These are phyloP conservation scores for Ormyrus rosae DNA, from an alignment of 2,888 invertebrate genomes.

Conservation along the genomic window DNA sequence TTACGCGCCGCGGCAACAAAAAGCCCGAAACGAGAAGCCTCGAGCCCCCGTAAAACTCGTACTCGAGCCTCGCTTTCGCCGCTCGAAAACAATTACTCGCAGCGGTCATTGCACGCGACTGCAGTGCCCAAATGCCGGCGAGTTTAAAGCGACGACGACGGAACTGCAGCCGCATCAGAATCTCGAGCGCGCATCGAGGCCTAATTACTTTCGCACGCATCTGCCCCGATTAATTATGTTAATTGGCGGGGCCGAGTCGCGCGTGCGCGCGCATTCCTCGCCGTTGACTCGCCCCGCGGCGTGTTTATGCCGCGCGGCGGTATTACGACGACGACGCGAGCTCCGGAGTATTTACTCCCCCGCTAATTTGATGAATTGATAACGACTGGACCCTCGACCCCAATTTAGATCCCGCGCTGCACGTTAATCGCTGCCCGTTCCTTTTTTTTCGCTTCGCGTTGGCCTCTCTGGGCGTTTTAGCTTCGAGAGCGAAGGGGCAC, in stretches of 20 bases:
- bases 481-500: no score
- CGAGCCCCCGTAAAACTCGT: neutral
- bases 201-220: conserved; percentile 36
- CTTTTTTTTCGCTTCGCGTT: neutral
- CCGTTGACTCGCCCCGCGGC: neutral
- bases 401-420: conserved; percentile 36
- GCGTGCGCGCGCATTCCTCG: conserved; percentile 1
- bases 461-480: neutral
- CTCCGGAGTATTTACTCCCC: conserved; percentile 23
- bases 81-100: neutral
- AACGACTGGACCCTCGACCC: conserved; percentile 37
- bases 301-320: neutral
- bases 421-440: conserved; percentile 19
- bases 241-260: conserved; percentile 13
- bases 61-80: neutral
- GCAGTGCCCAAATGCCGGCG: no score
- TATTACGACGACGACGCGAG: neutral
- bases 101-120: neutral
- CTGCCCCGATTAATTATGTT: conserved; percentile 38
- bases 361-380: conserved; percentile 52
- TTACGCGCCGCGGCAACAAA: no score
- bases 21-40: no score
- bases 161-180: neutral
- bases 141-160: no score
- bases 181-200: neutral